A percentile compares a stretch with the other conserved stretches of the same genome.
Evolutionary conservation across 2,113 vertebrate species (phyloP).

Genomic region (Anolis sagrei): DNA sequence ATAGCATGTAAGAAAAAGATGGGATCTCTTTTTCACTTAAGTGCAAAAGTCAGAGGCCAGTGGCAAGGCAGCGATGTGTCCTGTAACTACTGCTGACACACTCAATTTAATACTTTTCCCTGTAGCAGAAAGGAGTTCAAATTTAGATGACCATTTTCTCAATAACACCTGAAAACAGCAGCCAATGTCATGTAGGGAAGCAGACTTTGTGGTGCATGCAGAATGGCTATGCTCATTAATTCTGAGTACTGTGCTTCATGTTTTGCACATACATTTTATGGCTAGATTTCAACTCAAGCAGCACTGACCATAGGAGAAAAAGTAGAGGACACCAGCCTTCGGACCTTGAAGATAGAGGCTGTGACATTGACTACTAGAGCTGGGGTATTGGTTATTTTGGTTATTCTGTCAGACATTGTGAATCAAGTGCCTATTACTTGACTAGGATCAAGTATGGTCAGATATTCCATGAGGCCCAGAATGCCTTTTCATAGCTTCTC

Average conservation of each 20-base stretch:
- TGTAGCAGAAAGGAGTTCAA: neutral
- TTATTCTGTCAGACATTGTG: neutral
- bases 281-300: neutral
- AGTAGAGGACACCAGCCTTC: no score
- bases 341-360: neutral
- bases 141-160: neutral
- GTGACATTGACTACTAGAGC: neutral
- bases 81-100: no score
- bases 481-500: neutral
- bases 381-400: neutral
- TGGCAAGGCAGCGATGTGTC: neutral
- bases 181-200: neutral
- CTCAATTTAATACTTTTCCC: neutral
- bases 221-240: neutral
- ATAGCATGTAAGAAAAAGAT: no score
- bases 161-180: neutral
- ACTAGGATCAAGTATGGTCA: neutral
- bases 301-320: no score
- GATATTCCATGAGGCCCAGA: neutral
- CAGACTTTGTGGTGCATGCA: neutral
- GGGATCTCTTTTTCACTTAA: neutral
- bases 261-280: neutral
- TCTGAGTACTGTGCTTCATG: neutral
- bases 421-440: conserved; percentile 2
- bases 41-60: neutral